Conservation (phyloP, 1,140 invertebrate species). For the Oryctes rhinoceros region DNA sequence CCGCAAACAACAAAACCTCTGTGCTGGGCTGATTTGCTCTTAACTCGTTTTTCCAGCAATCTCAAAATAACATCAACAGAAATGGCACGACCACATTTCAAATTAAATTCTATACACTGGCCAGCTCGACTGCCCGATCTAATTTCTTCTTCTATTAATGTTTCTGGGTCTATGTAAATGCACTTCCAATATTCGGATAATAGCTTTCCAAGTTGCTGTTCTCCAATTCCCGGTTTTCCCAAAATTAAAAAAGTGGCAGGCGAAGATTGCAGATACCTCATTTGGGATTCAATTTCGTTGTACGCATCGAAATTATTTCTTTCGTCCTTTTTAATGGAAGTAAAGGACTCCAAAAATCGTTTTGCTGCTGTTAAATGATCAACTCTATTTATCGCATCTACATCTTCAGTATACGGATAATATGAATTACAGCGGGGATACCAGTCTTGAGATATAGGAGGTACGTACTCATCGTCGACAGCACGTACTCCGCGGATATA, state of each 20-base stretch:
- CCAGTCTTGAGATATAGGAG: slow-evolving; percentile 39
- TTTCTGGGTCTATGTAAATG: slow-evolving; percentile 66
- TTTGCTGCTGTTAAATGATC: slow-evolving; percentile 49
- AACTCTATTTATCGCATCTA: slow-evolving; percentile 57
- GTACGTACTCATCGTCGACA: slow-evolving; percentile 44
- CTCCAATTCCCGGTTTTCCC: slow-evolving; percentile 66
- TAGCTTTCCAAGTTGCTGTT: slow-evolving; percentile 62
- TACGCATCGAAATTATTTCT: slow-evolving; percentile 49
- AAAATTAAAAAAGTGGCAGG: slow-evolving; percentile 67
- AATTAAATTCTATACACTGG: slow-evolving; percentile 64
- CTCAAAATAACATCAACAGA: slow-evolving; percentile 62
- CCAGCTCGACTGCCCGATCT: slow-evolving; percentile 62
- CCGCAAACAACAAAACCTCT: slow-evolving; percentile 69
- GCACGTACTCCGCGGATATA: slow-evolving; percentile 46
- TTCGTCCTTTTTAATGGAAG: slow-evolving; percentile 23
- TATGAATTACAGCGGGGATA: slow-evolving; percentile 60
- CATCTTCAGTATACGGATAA: slow-evolving; percentile 59
- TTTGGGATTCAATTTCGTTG: slow-evolving; percentile 61
- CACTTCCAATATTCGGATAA: slow-evolving; percentile 66
- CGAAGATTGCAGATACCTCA: slow-evolving; percentile 61
- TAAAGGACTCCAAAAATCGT: slow-evolving; percentile 44
- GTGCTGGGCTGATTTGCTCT: slow-evolving; percentile 63
- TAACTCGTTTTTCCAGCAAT: slow-evolving; percentile 63
- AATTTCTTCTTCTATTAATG: slow-evolving; percentile 65
- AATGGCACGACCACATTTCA: slow-evolving; percentile 63